phyloP scores from a whole-genome alignment of 1,140 invertebrate species.

The Plutomurus gul region DNA sequence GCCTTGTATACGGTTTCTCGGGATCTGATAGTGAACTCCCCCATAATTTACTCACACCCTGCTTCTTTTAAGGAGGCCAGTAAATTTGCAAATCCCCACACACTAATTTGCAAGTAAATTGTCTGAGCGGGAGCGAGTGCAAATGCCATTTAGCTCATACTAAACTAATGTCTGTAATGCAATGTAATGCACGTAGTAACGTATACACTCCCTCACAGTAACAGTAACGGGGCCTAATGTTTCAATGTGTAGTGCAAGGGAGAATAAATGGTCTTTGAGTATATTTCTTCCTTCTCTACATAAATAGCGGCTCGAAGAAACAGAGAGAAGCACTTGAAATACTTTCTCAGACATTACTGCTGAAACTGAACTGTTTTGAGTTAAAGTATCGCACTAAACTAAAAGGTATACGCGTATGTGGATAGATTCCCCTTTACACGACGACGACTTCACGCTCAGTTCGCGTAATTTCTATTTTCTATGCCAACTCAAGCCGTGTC shows the following conservation, averaged over 20 bases:
- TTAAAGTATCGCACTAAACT: background rate
- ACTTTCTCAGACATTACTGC: background rate
- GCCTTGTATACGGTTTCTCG: too few relatives aligned
- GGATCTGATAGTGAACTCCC: slow-evolving; percentile 6
- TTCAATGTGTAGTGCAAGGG: background rate
- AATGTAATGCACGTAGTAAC: background rate
- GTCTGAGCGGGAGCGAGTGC: background rate
- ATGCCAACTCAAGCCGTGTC: background rate
- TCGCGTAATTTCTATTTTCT: background rate
- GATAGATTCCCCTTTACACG: too few relatives aligned
- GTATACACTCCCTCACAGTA: background rate
- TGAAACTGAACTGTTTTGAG: slow-evolving; percentile 5
- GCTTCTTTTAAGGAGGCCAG: background rate
- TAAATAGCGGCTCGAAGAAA: background rate
- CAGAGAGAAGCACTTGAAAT: slow-evolving; percentile 13
- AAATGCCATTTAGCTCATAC: slow-evolving; percentile 28
- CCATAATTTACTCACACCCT: slow-evolving; percentile 23
- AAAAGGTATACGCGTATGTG: slow-evolving; percentile 18
- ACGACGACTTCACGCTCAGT: background rate
- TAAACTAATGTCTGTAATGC: slow-evolving; percentile 16
- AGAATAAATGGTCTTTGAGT: slow-evolving; percentile 21
- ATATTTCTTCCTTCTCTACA: slow-evolving; percentile 17
- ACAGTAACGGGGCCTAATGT: background rate
- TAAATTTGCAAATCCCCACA: slow-evolving; percentile 21
- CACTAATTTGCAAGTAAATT: slow-evolving; percentile 27